Percentiles rank a stretch among this genome's conserved stretches.
phyloP scores from a whole-genome alignment of 1,140 invertebrate genomes.

The Drosophila varians region DNA sequence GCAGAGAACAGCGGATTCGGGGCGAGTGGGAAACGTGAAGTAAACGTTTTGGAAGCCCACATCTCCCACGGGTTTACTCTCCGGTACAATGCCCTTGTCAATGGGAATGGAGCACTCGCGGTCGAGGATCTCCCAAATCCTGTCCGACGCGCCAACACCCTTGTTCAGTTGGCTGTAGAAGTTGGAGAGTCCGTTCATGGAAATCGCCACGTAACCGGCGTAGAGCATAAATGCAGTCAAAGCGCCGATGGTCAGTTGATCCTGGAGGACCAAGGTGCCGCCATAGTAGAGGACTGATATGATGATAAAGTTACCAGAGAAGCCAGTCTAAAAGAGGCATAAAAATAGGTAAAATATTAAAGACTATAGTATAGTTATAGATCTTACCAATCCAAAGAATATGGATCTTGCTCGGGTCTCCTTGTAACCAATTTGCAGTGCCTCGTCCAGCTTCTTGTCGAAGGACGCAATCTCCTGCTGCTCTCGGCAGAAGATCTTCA shows the following conservation, averaged over 20 bases:
- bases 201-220: slow-evolving; percentile 95
- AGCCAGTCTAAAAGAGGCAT: slow-evolving; percentile 90
- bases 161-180: slow-evolving; percentile 98
- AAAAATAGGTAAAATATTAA: background rate
- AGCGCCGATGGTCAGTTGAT: slow-evolving; percentile 93
- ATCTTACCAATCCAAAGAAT: slow-evolving; percentile 93
- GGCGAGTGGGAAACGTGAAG: slow-evolving; percentile 91
- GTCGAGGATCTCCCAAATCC: slow-evolving; percentile 96
- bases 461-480: slow-evolving; percentile 90
- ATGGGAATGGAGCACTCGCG: slow-evolving; percentile 90
- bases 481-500: slow-evolving; percentile 96
- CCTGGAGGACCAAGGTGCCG: slow-evolving; percentile 92
- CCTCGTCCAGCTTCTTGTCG: slow-evolving; percentile 87
- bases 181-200: slow-evolving; percentile 92
- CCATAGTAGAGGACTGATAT: slow-evolving; percentile 97
- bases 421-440: slow-evolving; percentile 92
- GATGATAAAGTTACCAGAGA: slow-evolving; percentile 96
- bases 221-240: slow-evolving; percentile 96
- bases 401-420: slow-evolving; percentile 93
- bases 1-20: slow-evolving; percentile 86
- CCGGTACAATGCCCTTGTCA: slow-evolving; percentile 84
- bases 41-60: slow-evolving; percentile 89
- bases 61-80: slow-evolving; percentile 70
- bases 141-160: slow-evolving; percentile 94
- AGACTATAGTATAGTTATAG: background rate